Evolutionary conservation across 2,797 vertebrate species (phyloP).

Genomic region (Staurois parvus): DNA sequence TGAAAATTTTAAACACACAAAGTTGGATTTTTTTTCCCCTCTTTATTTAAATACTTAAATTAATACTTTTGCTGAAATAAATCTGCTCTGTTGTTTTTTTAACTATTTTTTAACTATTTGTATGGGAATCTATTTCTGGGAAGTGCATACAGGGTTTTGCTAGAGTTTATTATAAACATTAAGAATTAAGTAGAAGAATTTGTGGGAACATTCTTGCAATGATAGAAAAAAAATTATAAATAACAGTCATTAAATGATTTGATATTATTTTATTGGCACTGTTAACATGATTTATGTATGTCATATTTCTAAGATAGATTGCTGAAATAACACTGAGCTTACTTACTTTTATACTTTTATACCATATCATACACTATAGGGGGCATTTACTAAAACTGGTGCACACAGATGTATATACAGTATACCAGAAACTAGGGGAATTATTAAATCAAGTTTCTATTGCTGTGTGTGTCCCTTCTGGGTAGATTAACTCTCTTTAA

Average conservation of each 20-base stretch:
- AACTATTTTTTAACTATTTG: slow-evolving; percentile 50
- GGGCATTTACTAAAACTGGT: too few relatives aligned
- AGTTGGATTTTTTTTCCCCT: not conserved
- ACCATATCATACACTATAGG: too few relatives aligned
- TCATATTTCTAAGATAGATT: not conserved
- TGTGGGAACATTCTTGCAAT: slow-evolving; percentile 56
- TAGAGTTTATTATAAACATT: slow-evolving; percentile 53
- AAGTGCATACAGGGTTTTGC: not conserved
- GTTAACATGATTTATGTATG: slow-evolving; percentile 14
- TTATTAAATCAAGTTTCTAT: too few relatives aligned
- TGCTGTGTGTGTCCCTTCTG: too few relatives aligned
- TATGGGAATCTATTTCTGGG: slow-evolving; percentile 52
- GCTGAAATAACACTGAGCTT: not conserved
- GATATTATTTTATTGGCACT: slow-evolving; percentile 11
- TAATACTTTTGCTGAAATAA: slow-evolving; percentile 43
- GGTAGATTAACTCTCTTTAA: too few relatives aligned
- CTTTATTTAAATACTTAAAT: slow-evolving; percentile 16
- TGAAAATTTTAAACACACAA: slow-evolving; percentile 8
- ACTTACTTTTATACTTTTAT: not conserved
- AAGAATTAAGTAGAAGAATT: slow-evolving; percentile 21
- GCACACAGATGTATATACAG: too few relatives aligned
- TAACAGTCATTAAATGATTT: slow-evolving; percentile 16
- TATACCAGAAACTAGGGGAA: too few relatives aligned
- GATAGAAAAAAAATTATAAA: slow-evolving; percentile 10
- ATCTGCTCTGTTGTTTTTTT: slow-evolving; percentile 43